Evolutionary conservation across 2,888 invertebrate species (phyloP), one percentile per base, ranked within the genome.

Genomic region (Conus canariensis): DNA sequence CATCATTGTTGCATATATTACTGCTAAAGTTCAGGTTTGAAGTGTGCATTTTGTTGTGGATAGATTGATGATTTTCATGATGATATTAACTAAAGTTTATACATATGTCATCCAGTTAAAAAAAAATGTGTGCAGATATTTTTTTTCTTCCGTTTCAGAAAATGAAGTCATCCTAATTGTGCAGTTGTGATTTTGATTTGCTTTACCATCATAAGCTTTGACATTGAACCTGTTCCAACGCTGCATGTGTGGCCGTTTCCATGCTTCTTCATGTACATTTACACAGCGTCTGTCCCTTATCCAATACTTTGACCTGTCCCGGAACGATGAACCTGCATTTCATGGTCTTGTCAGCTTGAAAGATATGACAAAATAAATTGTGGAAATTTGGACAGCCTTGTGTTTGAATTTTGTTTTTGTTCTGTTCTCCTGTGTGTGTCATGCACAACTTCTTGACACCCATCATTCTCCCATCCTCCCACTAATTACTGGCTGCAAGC

Each of bases 271-370:
- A 25, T 74, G n/a, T 22, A 74, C 74, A 74, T 22, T 74, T 25
- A n/a, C n/a, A 25, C 74, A 74, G 74, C n/a, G 8, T 22, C 16
- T 74, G 9, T n/a, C n/a, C 74, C 74, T 25, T 74, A 45, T 45
- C 45, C n/a, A 22, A 1, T n/a, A 74, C 22, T 74, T 19, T n/a
- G 19, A n/a, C 9, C n/a, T 74, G 9, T 74, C 22, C 22, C 22
- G 8, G n/a, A 74, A 74, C n/a, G n/a, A 74, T n/a, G n/a, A n/a
- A 74, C n/a, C 74, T n/a, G n/a, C 74, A 74, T 74, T 74, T 74
- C n/a, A 74, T 22, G 19, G 74, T 74, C n/a, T n/a, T 74, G n/a
- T 74, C 74, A n/a, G 74, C 74, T 74, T 74, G 74, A 25, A 74
- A 74, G n/a, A 74, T 22, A 74, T 25, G 74, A 74, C n/a, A 74